Base-by-base conservation (phyloP, 2,888 invertebrate species). In the Oxyscelio sp. region DNA sequence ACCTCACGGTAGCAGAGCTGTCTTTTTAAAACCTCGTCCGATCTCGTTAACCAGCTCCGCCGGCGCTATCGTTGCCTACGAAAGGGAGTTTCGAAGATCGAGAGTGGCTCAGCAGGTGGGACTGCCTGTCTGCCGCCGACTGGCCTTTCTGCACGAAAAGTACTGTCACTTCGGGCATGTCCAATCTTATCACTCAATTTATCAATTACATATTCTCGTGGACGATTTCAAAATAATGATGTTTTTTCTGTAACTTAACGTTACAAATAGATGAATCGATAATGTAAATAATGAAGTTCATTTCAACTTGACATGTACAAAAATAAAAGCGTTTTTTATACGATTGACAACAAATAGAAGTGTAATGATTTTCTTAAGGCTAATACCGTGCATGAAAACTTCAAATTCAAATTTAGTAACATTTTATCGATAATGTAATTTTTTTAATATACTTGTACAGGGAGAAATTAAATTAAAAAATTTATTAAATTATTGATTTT, bases 11-110 rank as follows among this genome's bases (percentile, higher is more conserved):
- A 87, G 85, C 84, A 74, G 85, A 87, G 88, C 89, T 85, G 90
- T 91, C 90, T 90, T 91, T 91, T 90, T 91, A 91, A 90, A 92
- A 91, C 88, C 88, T 89, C 90, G 80, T 81, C 81, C 89, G 90
- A 91, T 92, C 91, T 91, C 89, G 89, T 90, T 90, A 91, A 90
- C 86, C 85, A 82, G 85, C 79, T 78, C 73, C 78, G 68, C 54
- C 68, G 63, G 63, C 75, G 59, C 59, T 65, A 70, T 73, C 73
- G 75, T 77, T 80, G 19, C 43, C 63, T 40, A 63, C 54, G 24
- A 71, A 79, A 83, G 70, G 68, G 34, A 84, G 63, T 68, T 63
- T 58, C 79, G 66, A 78, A 61, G 68, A 61, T 78, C 66, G 56
- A 74, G 68, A 73, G 73, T 78, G 38, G 68, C 79, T 75, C 61